phyloP scores from a whole-genome alignment of 2,797 vertebrate genomes.

The Melopsittacus undulatus region DNA sequence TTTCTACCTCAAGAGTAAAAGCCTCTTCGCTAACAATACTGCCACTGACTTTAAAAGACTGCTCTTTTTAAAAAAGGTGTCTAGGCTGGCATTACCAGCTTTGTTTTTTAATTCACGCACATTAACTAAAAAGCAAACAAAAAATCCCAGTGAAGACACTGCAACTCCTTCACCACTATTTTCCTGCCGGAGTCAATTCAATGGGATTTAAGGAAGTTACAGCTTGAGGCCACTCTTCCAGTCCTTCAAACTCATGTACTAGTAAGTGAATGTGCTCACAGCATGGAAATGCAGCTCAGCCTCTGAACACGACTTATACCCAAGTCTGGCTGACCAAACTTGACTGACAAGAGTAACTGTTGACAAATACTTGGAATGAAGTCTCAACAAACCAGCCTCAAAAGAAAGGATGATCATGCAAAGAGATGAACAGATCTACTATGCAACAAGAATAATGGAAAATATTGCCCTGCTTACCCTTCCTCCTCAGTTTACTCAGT shows the following conservation, averaged over 20 bases:
- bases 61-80: background rate
- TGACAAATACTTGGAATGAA: background rate
- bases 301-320: background rate
- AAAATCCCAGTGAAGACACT: background rate
- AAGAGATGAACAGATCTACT: background rate
- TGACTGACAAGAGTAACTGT: background rate
- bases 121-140: background rate
- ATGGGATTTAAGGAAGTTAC: background rate
- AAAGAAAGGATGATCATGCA: background rate
- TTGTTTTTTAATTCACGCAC: background rate
- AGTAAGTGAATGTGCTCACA: rapidly evolving
- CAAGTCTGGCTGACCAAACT: background rate
- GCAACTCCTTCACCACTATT: background rate
- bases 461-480: background rate
- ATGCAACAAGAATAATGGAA: background rate
- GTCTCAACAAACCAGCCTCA: background rate
- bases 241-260: background rate
- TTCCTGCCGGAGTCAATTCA: background rate
- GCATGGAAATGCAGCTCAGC: background rate
- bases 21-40: background rate
- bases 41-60: background rate
- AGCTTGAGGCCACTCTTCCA: background rate
- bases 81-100: background rate
- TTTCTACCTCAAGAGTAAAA: background rate
- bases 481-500: background rate